Base-by-base conservation (phyloP, 2,888 invertebrate genomes). In the Microplitis manilae region DNA sequence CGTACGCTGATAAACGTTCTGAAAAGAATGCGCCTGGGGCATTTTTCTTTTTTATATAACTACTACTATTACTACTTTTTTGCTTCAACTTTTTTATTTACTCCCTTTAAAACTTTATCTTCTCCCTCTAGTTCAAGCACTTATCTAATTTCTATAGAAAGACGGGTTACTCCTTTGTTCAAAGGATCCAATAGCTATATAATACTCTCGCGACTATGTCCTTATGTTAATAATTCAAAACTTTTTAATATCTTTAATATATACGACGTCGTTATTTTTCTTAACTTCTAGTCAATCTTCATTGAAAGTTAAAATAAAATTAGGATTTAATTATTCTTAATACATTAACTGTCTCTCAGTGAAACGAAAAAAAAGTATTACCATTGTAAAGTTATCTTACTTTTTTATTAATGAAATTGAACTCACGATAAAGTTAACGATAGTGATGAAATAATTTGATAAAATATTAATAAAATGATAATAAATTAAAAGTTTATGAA, bases 131-230 rank as follows among this genome's bases (percentile, higher is more conserved):
- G 60, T 73, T 30, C 64, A 65, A 65, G 13, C 65, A 64, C 65
- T 73, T 73, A 65, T 65, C 30, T 73, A 65, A 73, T 64, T 64
- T 65, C 73, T 65, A 20, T 64, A 41, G 38, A 71, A 73, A 68
- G 68, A 74, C 38, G 71, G 68, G 77, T 13, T 41, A 41, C 20
- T 40, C 38, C 30, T 30, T 30, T 30, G 30, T 60, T 13, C 13
- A 72, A 62, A 72, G 39, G 71, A 72, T 39, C 13, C 61, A 13
- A 71, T 39, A 72, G 17, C 39, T 62, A 62, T 13, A 50, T 50
- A 50, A 72, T 61, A 17, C 39, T 17, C 40, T 50, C 20, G 17
- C 50, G 30, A 50, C 50, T 60, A 60, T 70, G 59, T 60, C 5
- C 59, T 20, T 9, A n/a, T 39, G 62, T 72, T 72, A 72, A 72